phyloP scores from a whole-genome alignment of 37 sponge, comb jelly and placozoan species.

The Chondrosia reniformis region DNA sequence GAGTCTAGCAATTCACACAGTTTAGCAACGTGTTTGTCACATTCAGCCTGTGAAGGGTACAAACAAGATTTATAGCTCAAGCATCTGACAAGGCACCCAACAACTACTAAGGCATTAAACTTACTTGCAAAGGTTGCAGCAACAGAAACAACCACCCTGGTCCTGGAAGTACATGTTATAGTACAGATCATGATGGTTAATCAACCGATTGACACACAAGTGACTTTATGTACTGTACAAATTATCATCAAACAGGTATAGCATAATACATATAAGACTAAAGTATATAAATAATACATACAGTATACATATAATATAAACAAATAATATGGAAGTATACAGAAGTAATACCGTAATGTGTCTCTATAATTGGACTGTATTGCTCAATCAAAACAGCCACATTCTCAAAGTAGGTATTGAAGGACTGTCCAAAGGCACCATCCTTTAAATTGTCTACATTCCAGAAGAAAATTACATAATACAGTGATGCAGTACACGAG shows the following conservation, averaged over 20 bases:
- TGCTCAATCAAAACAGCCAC: constrained; percentile 64
- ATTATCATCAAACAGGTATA: too few species aligned
- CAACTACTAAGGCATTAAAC: neutral
- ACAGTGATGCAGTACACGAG: neutral
- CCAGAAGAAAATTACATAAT: neutral
- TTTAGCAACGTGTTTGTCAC: constrained; percentile 52
- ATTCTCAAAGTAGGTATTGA: constrained; percentile 33
- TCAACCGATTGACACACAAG: neutral
- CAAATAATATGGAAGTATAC: too few species aligned
- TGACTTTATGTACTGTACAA: too few species aligned
- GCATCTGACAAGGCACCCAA: neutral
- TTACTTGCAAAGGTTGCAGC: constrained; percentile 12
- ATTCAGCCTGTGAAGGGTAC: constrained; percentile 48
- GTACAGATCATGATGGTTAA: neutral
- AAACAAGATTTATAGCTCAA: neutral
- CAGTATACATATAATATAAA: too few species aligned
- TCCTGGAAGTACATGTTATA: neutral
- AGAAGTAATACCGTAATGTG: constrained; percentile 82
- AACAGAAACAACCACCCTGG: constrained; percentile 16
- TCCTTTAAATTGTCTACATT: constrained; percentile 7
- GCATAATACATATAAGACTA: too few species aligned
- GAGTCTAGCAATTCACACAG: neutral
- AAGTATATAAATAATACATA: too few species aligned
- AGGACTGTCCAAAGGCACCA: neutral
- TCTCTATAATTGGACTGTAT: constrained; percentile 58